Percentiles rank a stretch among this genome's conserved stretches.
phyloP scores from a whole-genome alignment of 2,113 vertebrate genomes.

The Ciconia boyciana region DNA sequence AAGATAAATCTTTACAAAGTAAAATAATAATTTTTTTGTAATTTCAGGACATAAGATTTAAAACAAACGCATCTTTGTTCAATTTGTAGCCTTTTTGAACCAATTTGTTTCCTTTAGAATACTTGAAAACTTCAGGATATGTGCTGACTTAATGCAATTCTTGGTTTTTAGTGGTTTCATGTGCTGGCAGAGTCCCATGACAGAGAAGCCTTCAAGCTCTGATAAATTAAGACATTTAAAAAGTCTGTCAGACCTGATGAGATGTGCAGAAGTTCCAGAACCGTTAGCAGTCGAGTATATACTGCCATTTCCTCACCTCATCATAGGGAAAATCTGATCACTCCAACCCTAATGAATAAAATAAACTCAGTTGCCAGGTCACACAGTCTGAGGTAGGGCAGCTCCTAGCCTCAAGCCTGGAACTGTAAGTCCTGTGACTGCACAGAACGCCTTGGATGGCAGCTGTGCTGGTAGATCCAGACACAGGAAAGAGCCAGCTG shows the following conservation, averaged over 20 bases:
- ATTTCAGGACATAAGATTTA: background rate
- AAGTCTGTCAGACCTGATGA: background rate
- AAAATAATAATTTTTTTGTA: background rate
- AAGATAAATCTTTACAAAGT: background rate
- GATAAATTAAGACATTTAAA: background rate
- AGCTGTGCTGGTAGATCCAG: background rate
- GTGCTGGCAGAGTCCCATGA: background rate
- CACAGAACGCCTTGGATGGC: background rate
- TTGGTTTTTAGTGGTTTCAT: background rate
- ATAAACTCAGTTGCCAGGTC: background rate
- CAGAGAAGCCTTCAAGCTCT: background rate
- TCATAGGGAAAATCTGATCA: background rate
- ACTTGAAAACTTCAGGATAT: background rate
- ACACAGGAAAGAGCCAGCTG: background rate
- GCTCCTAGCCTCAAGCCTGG: background rate
- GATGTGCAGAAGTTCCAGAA: background rate
- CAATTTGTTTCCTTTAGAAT: background rate
- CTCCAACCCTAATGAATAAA: background rate
- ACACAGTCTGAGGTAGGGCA: background rate
- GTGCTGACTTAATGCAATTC: background rate
- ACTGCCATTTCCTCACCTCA: background rate
- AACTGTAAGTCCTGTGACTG: background rate
- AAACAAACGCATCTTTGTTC: background rate
- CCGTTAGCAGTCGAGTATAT: background rate
- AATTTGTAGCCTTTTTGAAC: background rate